phyloP scores from a whole-genome alignment of 2,113 vertebrate species.

The Clarias macrocephalus region DNA sequence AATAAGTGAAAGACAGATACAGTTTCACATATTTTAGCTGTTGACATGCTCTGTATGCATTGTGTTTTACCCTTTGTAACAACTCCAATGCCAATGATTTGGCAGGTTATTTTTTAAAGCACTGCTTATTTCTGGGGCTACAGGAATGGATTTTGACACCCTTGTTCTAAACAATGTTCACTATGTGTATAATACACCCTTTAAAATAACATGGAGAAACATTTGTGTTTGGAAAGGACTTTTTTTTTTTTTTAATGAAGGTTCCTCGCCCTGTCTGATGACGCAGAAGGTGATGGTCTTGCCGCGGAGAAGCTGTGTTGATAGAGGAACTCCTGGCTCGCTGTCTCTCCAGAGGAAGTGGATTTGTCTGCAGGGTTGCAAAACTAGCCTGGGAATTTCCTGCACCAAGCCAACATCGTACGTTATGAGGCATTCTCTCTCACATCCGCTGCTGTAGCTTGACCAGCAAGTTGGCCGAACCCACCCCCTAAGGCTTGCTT shows the following conservation, averaged over 20 bases:
- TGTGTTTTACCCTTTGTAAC: background rate
- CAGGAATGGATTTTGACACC: background rate
- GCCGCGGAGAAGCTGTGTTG: constrained; percentile 43
- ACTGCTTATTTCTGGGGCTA: background rate
- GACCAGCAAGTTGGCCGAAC: background rate
- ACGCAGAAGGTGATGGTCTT: constrained; percentile 4
- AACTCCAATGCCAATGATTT: background rate
- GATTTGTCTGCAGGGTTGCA: constrained; percentile 52
- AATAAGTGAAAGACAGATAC: background rate
- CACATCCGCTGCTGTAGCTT: background rate
- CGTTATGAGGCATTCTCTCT: constrained; percentile 61
- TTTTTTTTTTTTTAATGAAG: background rate
- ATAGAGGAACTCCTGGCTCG: constrained; percentile 32
- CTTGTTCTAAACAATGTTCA: background rate
- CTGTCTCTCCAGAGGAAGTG: constrained; percentile 67
- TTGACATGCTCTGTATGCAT: background rate
- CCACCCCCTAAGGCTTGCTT: background rate
- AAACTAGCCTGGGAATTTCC: constrained; percentile 61
- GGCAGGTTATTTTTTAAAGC: background rate
- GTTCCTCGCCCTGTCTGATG: background rate
- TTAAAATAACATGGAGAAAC: constrained; percentile 6
- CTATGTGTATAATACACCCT: constrained; percentile 15
- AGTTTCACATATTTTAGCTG: background rate
- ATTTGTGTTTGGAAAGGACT: background rate
- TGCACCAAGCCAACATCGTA: constrained; percentile 56